phyloP scores from a whole-genome alignment of 2,113 vertebrate species.

The Zosterops borbonicus region DNA sequence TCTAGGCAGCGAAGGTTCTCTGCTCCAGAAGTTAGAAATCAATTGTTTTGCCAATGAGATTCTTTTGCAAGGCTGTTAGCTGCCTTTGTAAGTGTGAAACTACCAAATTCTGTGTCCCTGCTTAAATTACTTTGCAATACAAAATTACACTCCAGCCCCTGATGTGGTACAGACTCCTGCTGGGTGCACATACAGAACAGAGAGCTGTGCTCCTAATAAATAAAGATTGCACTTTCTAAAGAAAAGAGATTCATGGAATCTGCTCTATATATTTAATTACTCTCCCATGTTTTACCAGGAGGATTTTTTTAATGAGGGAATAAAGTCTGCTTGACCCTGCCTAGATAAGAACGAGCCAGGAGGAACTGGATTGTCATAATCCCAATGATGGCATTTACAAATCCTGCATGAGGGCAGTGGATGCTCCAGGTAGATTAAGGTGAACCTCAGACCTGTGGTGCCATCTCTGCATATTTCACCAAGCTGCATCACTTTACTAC shows the following conservation, averaged over 20 bases:
- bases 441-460: not conserved
- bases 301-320: not conserved
- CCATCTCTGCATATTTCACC: not conserved
- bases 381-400: rapidly evolving
- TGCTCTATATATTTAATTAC: not conserved
- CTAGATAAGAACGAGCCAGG: not conserved
- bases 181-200: not conserved
- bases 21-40: slow-evolving; percentile 41
- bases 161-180: not conserved
- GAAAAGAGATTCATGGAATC: not conserved
- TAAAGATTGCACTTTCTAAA: not conserved
- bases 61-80: not conserved
- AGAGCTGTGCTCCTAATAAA: not conserved
- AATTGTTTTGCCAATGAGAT: slow-evolving; percentile 39
- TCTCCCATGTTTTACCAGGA: not conserved
- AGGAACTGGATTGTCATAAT: not conserved
- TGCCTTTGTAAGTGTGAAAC: slow-evolving; percentile 20
- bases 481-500: not conserved
- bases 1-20: slow-evolving; percentile 15
- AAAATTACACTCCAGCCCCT: not conserved
- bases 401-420: no score
- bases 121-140: slow-evolving; percentile 7
- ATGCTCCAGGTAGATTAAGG: not conserved
- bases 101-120: not conserved
- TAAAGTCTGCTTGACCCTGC: not conserved